phyloP scores from a whole-genome alignment of 1,140 invertebrate genomes.

The Philopotamus ludificatus region DNA sequence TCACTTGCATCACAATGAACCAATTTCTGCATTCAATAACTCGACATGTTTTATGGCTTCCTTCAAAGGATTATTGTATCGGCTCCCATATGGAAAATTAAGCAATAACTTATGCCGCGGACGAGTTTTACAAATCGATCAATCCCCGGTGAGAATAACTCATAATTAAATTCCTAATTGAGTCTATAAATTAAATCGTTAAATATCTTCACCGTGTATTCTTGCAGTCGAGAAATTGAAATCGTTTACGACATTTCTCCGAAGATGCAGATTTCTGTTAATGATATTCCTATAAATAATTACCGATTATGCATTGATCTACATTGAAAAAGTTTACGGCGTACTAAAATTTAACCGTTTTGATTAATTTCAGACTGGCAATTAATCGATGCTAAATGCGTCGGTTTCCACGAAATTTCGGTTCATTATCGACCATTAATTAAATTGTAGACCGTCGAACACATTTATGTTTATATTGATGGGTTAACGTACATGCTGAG shows the following conservation, averaged over 20 bases:
- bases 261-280: too few species aligned
- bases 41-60: background rate
- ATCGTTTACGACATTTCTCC: too few species aligned
- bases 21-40: background rate
- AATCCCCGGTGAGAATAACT: background rate
- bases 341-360: background rate
- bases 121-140: background rate
- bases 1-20: slow-evolving; percentile 1
- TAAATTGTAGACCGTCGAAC: too few species aligned
- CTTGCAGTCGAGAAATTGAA: too few species aligned
- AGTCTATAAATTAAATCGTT: background rate
- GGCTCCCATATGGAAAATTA: background rate
- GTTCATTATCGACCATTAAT: background rate
- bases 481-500: background rate
- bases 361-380: background rate
- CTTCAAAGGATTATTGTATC: background rate
- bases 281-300: too few species aligned
- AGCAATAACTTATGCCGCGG: slow-evolving; percentile 2
- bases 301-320: background rate
- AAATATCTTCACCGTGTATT: background rate
- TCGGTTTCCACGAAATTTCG: background rate
- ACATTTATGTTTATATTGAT: background rate
- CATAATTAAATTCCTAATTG: background rate
- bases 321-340: background rate
- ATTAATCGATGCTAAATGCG: background rate